Base-by-base conservation (phyloP, 2,797 vertebrate species). In the Pelodytes ibericus region DNA sequence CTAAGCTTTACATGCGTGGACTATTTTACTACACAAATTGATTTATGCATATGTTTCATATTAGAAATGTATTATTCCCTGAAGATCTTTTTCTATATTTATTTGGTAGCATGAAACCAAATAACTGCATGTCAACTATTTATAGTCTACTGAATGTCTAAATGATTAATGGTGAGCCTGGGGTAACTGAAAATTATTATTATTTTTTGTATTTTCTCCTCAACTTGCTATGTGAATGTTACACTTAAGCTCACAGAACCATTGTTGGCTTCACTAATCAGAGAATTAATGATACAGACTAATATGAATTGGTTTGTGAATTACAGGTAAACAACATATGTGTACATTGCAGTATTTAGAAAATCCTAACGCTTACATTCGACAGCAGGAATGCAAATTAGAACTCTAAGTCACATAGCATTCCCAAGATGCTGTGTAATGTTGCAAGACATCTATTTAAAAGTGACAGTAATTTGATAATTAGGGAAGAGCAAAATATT, bases 131-230 rank as follows among this genome's bases (percentile, higher is more conserved):
- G 31, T 24, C 18, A 25, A 39, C 47, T 74, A 74, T 65, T 66
- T 65, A 66, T 74, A 66, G 72, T 27, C 27, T 27, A 24, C 51
- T 57, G 8, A 26, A 61, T 61, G 70, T 63, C 27, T 72, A 33
- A 49, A 65, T 57, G 71, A 74, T 74, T 74, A 74, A 74, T 66
- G 72, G 58, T 74, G 24, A 22, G 33, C 61, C 49, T 58, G 33
- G 27, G 6, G 62, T 56, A 30, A 29, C 47, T 73, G 29, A 56
- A 64, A 30, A 57, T 11, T 64, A 36, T 51, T 15, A 71, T 63
- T 39, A 22, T 27, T 30, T 13, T n/a, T n/a, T n/a, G n/a, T n/a
- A 56, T 8, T 62, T 36, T 8, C 8, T 29, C 15, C 11, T 29
- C 16, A 58, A 29, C 26, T 24, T 29, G 39, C 4, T 22, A 61